phyloP scores from a whole-genome alignment of 2,113 vertebrate species.

The Polyodon spathula region DNA sequence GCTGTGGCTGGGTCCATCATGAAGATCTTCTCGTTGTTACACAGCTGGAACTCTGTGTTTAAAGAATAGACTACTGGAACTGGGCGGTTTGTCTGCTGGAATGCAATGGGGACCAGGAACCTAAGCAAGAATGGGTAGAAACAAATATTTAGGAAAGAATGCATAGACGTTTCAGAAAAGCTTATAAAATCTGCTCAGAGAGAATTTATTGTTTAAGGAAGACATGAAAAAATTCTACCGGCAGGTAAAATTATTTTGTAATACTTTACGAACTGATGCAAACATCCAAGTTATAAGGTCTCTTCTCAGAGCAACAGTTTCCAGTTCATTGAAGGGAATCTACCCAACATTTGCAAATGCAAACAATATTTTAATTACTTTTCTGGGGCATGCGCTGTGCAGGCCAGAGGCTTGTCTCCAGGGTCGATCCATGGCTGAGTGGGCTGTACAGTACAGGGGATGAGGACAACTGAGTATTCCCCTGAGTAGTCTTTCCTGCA shows the following conservation, averaged over 20 bases:
- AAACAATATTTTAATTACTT: slow-evolving; percentile 51
- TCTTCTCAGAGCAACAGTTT: not conserved
- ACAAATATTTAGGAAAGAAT: not conserved
- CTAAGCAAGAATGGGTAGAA: slow-evolving; percentile 36
- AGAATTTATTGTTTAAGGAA: not conserved
- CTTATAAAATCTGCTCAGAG: not conserved
- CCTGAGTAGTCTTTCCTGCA: slow-evolving; percentile 91
- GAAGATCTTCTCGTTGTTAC: slow-evolving; percentile 95
- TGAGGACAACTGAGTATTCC: slow-evolving; percentile 82
- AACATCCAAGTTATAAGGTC: too few relatives aligned
- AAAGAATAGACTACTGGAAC: slow-evolving; percentile 92
- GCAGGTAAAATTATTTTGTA: too few relatives aligned
- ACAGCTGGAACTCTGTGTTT: slow-evolving; percentile 95
- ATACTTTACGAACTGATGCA: too few relatives aligned
- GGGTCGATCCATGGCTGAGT: slow-evolving; percentile 89
- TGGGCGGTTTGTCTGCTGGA: slow-evolving; percentile 95
- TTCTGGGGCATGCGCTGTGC: slow-evolving; percentile 87
- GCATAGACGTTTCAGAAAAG: not conserved
- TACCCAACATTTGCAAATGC: not conserved
- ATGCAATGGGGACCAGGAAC: slow-evolving; percentile 90
- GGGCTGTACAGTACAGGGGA: slow-evolving; percentile 92
- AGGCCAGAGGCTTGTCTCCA: slow-evolving; percentile 84
- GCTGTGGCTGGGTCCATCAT: slow-evolving; percentile 78
- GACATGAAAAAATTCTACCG: not conserved
- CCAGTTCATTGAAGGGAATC: not conserved